phyloP scores from a whole-genome alignment of 2,888 invertebrate species.

The Napeogenes sylphis region DNA sequence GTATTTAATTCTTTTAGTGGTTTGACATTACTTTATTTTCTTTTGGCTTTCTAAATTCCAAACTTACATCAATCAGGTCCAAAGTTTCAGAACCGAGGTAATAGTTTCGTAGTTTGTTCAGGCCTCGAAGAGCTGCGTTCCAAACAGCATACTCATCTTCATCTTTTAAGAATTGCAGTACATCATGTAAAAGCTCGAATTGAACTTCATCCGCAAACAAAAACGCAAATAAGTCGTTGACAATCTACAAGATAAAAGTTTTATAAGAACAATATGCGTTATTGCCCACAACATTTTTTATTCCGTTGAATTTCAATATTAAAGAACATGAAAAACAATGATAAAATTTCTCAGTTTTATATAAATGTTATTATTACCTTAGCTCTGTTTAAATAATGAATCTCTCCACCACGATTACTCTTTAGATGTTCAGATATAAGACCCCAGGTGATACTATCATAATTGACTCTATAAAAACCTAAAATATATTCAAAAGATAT shows the following conservation, averaged over 20 bases:
- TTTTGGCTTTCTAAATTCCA: neutral
- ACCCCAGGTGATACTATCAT: conserved; percentile 76
- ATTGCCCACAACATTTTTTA: neutral
- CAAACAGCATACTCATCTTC: conserved; percentile 87
- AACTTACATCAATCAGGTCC: conserved; percentile 51
- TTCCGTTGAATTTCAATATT: neutral
- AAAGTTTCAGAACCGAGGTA: conserved; percentile 51
- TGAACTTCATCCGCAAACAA: conserved; percentile 78
- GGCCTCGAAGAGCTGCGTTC: conserved; percentile 78
- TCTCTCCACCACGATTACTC: conserved; percentile 58
- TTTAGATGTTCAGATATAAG: conserved; percentile 64
- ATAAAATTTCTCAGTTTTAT: neutral
- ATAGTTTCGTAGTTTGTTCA: conserved; percentile 59
- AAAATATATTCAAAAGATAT: conserved; percentile 17
- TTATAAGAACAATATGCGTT: neutral
- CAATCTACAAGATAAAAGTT: conserved; percentile 57
- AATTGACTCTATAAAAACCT: conserved; percentile 83
- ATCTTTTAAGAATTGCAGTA: conserved; percentile 80
- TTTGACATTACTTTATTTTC: neutral
- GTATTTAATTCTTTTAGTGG: too few species aligned
- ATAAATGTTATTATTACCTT: neutral
- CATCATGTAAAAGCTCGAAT: conserved; percentile 77
- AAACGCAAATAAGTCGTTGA: conserved; percentile 87
- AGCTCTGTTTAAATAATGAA: conserved; percentile 79
- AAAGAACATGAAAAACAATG: neutral